These are phyloP conservation scores for Podarcis muralis DNA, from an alignment of 2,113 vertebrate genomes.

Conservation along the genomic window DNA sequence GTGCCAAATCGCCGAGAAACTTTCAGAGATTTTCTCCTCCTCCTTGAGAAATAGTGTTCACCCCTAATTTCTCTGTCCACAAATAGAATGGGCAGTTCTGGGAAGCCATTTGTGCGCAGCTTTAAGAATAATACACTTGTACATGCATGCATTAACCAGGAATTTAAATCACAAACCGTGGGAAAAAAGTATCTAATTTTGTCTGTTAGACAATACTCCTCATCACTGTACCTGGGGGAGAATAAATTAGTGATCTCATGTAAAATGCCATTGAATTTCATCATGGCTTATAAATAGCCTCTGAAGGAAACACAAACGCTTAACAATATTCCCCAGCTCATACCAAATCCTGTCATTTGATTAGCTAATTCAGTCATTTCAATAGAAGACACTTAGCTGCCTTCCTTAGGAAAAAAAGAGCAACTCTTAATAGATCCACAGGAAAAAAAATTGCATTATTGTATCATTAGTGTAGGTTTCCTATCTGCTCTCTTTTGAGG, in stretches of 20 bases:
- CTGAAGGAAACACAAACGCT: slow-evolving; percentile 8
- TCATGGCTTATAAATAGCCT: slow-evolving; percentile 24
- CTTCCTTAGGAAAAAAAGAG: slow-evolving; percentile 19
- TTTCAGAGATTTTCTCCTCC: no score
- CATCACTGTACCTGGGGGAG: neutral
- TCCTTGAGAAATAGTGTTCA: no score
- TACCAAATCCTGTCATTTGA: slow-evolving; percentile 30
- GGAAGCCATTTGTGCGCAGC: neutral
- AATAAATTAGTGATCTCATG: slow-evolving; percentile 19
- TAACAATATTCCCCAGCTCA: slow-evolving; percentile 18
- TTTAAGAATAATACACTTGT: neutral
- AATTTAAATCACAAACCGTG: neutral
- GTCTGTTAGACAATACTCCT: neutral
- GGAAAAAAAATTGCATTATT: slow-evolving; percentile 15
- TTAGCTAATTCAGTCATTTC: slow-evolving; percentile 34
- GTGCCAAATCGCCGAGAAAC: no score
- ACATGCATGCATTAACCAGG: neutral
- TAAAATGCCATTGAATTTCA: slow-evolving; percentile 31
- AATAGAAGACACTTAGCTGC: slow-evolving; percentile 24
- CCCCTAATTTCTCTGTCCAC: neutral
- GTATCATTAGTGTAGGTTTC: slow-evolving; percentile 29
- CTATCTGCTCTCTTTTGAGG: neutral
- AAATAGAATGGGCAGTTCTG: neutral
- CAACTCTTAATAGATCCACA: slow-evolving; percentile 21
- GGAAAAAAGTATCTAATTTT: neutral